Evolutionary conservation across 64 coral and sea anemone species (phyloP), one percentile per base, ranked within the genome.

Genomic region (Pocillopora verrucosa): DNA sequence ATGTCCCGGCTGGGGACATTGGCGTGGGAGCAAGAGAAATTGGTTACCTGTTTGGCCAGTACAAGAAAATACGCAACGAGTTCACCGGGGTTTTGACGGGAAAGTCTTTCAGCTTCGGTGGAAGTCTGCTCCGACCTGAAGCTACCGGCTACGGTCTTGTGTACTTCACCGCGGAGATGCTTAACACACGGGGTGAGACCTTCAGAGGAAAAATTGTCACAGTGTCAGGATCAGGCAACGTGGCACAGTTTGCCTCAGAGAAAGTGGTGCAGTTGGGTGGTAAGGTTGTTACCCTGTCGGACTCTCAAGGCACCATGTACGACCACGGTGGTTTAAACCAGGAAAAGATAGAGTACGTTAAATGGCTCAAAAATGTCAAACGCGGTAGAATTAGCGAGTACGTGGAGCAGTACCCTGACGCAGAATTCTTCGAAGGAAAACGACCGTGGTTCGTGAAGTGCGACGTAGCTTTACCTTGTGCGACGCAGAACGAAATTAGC

Each of bases 41-140:
- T 16, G 95, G 95, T n/a, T 97, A 90, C 91, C 80, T 97, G 88
- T 97, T 97, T 82, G 95, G 95, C 51, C 95, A 97, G 80, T 97
- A 93, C 88, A 97, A 97, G 83, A 88, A 91, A 62, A 97, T 97
- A 73, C 84, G 95, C 16, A 97, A 97, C 75, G 95, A 97, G 68
- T 97, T 97, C 72, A 93, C 95, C 12, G 95, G 95, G 19, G 95
- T 97, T 2, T n/a, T 97, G 34, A 97, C 95, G 57, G 95, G 95
- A 0, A 97, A 97, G 62, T 86, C 95, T 0, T 45, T 79, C 11
- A 73, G 76, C 22, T 97, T 92, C 73, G 95, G 95, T 17, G 95
- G 95, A 45, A 97, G 95, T 65, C 77, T 97, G 60, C 77, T 97
- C 4, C 81, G 95, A 91, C 95, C 95, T 45, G 95, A 97, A 61